Conservation (phyloP, 2,888 invertebrate species). For the Cantharis rustica region DNA sequence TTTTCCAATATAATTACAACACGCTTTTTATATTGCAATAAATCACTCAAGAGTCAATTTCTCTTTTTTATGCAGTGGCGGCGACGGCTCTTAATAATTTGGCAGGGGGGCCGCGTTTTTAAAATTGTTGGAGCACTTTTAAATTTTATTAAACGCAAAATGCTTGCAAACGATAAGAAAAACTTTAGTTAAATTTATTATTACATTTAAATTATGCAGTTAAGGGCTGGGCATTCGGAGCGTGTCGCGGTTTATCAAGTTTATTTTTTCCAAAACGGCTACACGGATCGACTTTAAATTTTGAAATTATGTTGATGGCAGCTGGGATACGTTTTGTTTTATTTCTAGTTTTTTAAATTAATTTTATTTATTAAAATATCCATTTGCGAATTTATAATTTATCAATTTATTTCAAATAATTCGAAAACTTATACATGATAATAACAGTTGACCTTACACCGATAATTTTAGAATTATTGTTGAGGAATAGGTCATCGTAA, state of each 20-base stretch:
- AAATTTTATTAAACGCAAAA: too few species aligned
- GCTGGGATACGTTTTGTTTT: too few species aligned
- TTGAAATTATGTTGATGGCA: neutral
- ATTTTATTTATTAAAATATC: too few species aligned
- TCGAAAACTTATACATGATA: too few species aligned
- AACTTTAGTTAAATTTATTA: neutral
- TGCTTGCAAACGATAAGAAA: too few species aligned
- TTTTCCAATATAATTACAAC: neutral
- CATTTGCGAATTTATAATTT: neutral
- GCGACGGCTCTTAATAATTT: neutral
- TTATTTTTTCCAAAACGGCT: too few species aligned
- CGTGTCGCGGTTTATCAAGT: neutral
- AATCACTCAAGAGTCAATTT: neutral
- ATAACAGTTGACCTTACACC: neutral
- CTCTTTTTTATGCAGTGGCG: neutral
- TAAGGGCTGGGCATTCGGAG: neutral
- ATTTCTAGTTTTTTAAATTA: too few species aligned
- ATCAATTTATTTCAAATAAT: too few species aligned
- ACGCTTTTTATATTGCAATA: neutral
- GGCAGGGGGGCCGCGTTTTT: too few species aligned
- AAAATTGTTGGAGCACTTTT: too few species aligned
- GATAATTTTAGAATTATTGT: neutral
- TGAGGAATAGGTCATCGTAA: neutral
- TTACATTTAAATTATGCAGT: neutral
- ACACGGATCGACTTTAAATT: neutral